A percentile compares a stretch with the other conserved stretches of the same genome.
phyloP scores from a whole-genome alignment of 1,140 invertebrate genomes.

The Diabrotica virgifera region DNA sequence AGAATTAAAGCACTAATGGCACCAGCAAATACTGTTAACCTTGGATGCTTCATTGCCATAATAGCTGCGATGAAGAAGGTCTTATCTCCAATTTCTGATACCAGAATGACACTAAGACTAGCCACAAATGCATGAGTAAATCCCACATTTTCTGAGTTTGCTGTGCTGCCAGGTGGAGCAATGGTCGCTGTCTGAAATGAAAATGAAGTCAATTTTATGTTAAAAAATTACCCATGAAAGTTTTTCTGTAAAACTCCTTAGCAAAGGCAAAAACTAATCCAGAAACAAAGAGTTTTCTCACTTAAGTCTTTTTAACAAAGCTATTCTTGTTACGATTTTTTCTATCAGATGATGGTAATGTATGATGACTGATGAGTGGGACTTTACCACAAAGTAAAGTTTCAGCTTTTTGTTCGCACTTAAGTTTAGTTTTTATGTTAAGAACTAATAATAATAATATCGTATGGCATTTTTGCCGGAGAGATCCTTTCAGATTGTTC shows the following conservation, averaged over 20 bases:
- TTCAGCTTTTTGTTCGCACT: too few relatives aligned
- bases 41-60: constrained; percentile 97
- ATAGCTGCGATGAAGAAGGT: constrained; percentile 99
- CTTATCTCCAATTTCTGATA: constrained; percentile 98
- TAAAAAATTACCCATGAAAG: neutral
- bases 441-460: too few relatives aligned
- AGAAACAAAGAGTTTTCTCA: too few relatives aligned
- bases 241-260: neutral
- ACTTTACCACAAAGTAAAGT: too few relatives aligned
- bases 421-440: too few relatives aligned
- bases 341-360: too few relatives aligned
- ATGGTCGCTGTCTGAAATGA: constrained; percentile 1
- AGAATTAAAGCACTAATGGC: constrained; percentile 88
- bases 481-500: too few relatives aligned
- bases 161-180: constrained; percentile 1
- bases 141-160: constrained; percentile 53
- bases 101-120: constrained; percentile 92
- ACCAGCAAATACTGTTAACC: constrained; percentile 88
- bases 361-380: too few relatives aligned
- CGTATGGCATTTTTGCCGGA: too few relatives aligned
- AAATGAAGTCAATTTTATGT: neutral
- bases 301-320: too few relatives aligned
- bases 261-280: neutral
- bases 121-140: constrained; percentile 95
- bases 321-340: too few relatives aligned